These are phyloP conservation scores for Trissonchulus sp. DNA, from an alignment of 2,888 invertebrate species.

Conservation along the genomic window DNA sequence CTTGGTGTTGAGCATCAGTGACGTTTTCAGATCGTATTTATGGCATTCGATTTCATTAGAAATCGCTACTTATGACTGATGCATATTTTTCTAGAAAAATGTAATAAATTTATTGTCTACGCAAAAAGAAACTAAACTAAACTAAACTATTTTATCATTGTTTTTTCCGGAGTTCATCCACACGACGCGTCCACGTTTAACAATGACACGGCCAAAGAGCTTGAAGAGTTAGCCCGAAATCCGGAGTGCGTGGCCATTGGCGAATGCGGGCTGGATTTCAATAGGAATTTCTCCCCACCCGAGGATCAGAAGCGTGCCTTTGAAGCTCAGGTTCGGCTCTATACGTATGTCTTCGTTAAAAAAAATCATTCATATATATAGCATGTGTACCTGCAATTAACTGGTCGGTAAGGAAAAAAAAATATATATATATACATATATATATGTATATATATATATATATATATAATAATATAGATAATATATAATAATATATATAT, in stretches of 20 bases:
- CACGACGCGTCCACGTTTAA: slow-evolving; percentile 88
- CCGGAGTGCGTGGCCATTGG: slow-evolving; percentile 87
- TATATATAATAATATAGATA: not conserved
- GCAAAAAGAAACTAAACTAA: too few species aligned
- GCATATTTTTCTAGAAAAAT: too few species aligned
- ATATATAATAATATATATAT: slow-evolving; percentile 11
- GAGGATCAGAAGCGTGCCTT: slow-evolving; percentile 77
- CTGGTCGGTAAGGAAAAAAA: too few species aligned
- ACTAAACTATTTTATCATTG: too few species aligned
- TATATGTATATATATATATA: slow-evolving; percentile 24
- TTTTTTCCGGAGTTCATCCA: slow-evolving; percentile 76
- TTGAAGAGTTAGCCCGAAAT: slow-evolving; percentile 68
- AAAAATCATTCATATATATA: not conserved
- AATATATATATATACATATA: not conserved
- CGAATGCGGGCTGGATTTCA: slow-evolving; percentile 88
- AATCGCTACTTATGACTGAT: too few species aligned
- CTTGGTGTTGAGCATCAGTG: too few species aligned
- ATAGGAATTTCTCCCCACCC: slow-evolving; percentile 85
- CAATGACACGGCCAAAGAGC: slow-evolving; percentile 60
- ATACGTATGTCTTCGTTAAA: not conserved
- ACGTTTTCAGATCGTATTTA: too few species aligned
- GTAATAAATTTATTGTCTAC: too few species aligned
- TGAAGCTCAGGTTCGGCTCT: slow-evolving; percentile 65
- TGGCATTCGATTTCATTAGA: too few species aligned
- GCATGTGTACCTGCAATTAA: too few species aligned